Evolutionary conservation across 64 coral and sea anemone species (phyloP), one percentile per base, ranked within the genome.

Genomic region (Actinia equina): DNA sequence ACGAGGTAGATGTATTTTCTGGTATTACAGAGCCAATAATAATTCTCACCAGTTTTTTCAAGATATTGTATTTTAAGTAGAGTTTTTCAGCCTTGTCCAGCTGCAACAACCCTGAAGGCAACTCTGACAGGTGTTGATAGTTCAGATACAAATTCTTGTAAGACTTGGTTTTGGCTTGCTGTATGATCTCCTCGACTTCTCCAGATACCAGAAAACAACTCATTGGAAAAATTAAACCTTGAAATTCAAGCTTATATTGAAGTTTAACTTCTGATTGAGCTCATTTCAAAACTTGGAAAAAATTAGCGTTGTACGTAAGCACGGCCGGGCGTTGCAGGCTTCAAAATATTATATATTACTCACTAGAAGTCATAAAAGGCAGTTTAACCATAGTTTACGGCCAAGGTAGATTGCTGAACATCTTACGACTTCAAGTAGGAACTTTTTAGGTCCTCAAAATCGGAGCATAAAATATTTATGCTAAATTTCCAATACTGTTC

Each of bases 31-130:
- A 11, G n/a, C 20, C 19, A 65, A 65, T 23, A 20, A 20, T 23
- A 65, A 65, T 65, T 5, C 62, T 82, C 89, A 96, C 94, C 85
- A 96, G 53, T 87, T 78, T 90, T 43, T 79, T 90, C 16, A 96
- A 83, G 44, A 93, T 55, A 90, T 96, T 96, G 53, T 86, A 87
- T 82, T 96, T 96, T n/a, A 96, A 82, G 61, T 84, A 96, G 63
- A 96, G 84, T 25, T 90, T 92, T 65, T 90, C 86, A 71, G 88
- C 89, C n/a, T 88, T 87, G 6, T 77, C 83, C 55, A 96, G 86
- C 0, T 59, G 67, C 17, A 96, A 77, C 10, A 96, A 56, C n/a
- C 89, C 88, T 16, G 44, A 59, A 23, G 94, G 94, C n/a, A 96
- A 30, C 42, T 93, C 94, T 59, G 61, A 88, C 5, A 96, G 88